A percentile compares a stretch with the other conserved stretches of the same genome.
Evolutionary conservation across 2,113 vertebrate species (phyloP).

Genomic region (Setophaga petechia): DNA sequence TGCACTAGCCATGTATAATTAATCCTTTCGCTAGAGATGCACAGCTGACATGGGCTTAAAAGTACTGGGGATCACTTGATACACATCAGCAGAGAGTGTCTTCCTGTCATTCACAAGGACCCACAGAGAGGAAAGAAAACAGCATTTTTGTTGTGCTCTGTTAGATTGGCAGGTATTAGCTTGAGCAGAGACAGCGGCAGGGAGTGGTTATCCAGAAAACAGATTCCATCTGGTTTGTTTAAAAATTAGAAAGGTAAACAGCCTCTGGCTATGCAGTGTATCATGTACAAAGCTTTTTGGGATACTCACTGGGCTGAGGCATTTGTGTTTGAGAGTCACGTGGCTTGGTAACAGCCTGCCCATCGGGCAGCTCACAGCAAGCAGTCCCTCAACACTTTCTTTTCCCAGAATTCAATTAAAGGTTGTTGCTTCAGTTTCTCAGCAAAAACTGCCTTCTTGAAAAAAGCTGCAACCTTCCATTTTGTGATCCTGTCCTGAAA

Average conservation of each 20-base stretch:
- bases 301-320: neutral
- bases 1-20: constrained; percentile 19
- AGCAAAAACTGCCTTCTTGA: neutral
- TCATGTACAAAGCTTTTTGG: neutral
- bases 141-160: neutral
- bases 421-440: constrained; percentile 3
- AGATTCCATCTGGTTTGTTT: constrained; percentile 34
- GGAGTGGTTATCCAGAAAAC: constrained; percentile 1
- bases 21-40: neutral
- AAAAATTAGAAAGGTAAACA: constrained; percentile 53
- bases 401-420: constrained; percentile 21
- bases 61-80: neutral
- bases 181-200: neutral
- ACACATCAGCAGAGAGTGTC: neutral
- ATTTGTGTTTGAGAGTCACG: neutral
- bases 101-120: neutral
- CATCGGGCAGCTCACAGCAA: neutral
- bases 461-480: neutral
- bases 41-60: neutral
- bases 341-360: constrained; percentile 47
- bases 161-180: neutral
- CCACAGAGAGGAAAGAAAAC: neutral
- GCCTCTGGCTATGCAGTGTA: neutral
- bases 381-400: neutral
- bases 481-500: neutral